A percentile compares a stretch with the other conserved stretches of the same genome.
phyloP scores from a whole-genome alignment of 2,797 vertebrate genomes.

The Bradypodion pumilum region DNA sequence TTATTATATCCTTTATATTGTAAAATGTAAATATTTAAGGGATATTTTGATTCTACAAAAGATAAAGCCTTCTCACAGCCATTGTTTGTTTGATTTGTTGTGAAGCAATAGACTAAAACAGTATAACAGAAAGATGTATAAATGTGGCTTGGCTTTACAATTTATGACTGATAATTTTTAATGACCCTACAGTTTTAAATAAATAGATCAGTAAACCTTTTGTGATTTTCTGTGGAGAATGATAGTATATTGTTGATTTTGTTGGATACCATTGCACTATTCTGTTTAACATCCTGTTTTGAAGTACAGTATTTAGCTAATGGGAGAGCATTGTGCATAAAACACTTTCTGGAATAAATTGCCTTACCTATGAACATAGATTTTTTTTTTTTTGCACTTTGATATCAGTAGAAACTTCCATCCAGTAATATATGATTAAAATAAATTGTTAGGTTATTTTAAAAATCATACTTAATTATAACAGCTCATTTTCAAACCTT shows the following conservation, averaged over 20 bases:
- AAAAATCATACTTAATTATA: constrained; percentile 45
- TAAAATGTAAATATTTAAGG: constrained; percentile 89
- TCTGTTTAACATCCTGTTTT: constrained; percentile 36
- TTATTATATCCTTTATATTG: constrained; percentile 87
- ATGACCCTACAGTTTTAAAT: constrained; percentile 17
- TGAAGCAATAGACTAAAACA: constrained; percentile 56
- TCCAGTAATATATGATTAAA: constrained; percentile 43
- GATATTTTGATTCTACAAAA: constrained; percentile 86
- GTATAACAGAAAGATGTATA: constrained; percentile 51
- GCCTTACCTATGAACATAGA: constrained; percentile 26
- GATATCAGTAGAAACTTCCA: constrained; percentile 44
- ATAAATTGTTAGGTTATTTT: constrained; percentile 37
- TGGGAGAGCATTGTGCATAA: constrained; percentile 36
- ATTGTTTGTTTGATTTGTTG: constrained; percentile 78
- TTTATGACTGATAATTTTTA: constrained; percentile 8
- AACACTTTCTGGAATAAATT: constrained; percentile 11
- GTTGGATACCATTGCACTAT: constrained; percentile 14
- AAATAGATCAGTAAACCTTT: constrained; percentile 28
- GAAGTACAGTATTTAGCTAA: constrained; percentile 31
- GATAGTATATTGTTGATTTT: constrained; percentile 27
- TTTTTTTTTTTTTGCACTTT: constrained; percentile 60
- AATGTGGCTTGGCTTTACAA: constrained; percentile 45
- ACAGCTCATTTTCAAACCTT: constrained; percentile 36
- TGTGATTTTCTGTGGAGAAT: constrained; percentile 35
- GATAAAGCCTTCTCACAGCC: constrained; percentile 83